Base-by-base conservation (phyloP, 2,113 vertebrate genomes). In the Nansenia antarctica region DNA sequence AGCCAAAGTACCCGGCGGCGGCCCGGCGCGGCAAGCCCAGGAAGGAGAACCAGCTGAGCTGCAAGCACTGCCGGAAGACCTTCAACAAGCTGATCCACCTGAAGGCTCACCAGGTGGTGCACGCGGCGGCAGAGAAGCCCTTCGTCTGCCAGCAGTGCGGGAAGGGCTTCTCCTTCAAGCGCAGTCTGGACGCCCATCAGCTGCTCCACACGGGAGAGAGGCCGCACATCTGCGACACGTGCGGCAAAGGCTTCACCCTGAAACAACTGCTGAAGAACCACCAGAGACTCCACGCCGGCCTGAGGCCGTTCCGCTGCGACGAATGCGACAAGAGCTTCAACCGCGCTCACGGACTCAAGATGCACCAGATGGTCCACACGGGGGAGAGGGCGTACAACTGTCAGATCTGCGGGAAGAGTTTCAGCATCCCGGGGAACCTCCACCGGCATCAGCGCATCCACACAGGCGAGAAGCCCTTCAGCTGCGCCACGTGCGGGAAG, bases 291-390 rank as follows among this genome's bases (percentile, higher is more conserved):
- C 79, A 88, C 27, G 35, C 75, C 0, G 81, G 81, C 4, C 83
- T 90, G 32, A 82, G 83, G 2, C 86, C 81, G 0, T 90, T 87
- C 18, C 42, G 29, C 55, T 92, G 90, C 8, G 87, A 88, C 0
- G 77, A 85, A 35, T 92, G 90, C 14, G 87, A 84, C 0, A 92
- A 91, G 75, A 88, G 81, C 57, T 90, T 89, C n/a, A 84, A 85
- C 69, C 80, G 86, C 20, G 85, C 88, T 1, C 80, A 86, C 20
- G 85, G 85, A n/a, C 84, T 93, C 37, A 88, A 87, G 7, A 86
- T 81, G 62, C 88, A 92, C 70, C 86, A 87, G 80, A 85, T 67
- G 72, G 88, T 83, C 9, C 89, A 91, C 82, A 89, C 81, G 0
- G 83, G 88, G 0, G 87, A 91, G 76, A 86, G 82, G 1, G 72